Percentiles rank a stretch among this genome's conserved stretches.
These are phyloP conservation scores for Periplaneta americana DNA, from an alignment of 1,140 invertebrate species.

Conservation along the genomic window DNA sequence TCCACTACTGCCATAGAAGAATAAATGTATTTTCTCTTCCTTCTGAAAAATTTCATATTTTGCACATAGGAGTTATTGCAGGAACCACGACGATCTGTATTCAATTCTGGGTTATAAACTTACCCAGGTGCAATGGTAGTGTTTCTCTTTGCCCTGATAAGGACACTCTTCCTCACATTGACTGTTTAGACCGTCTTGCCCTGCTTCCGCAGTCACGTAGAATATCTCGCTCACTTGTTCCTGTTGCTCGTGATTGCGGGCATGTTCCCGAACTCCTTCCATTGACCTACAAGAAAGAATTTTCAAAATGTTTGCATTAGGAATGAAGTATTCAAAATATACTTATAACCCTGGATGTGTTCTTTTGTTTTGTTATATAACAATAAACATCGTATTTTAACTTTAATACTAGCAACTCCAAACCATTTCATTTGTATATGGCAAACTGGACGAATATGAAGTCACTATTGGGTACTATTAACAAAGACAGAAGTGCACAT, in stretches of 20 bases:
- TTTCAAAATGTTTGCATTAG: background rate
- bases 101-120: too few species aligned
- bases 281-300: conserved; percentile 50
- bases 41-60: too few species aligned
- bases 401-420: too few species aligned
- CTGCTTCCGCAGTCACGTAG: conserved; percentile 53
- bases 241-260: conserved; percentile 80
- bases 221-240: conserved; percentile 77
- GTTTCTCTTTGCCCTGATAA: conserved; percentile 67
- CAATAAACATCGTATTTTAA: background rate
- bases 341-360: background rate
- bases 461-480: too few species aligned
- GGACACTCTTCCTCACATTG: conserved; percentile 64
- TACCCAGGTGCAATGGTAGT: conserved; percentile 83
- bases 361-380: background rate
- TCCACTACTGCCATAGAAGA: too few species aligned
- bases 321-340: background rate
- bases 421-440: too few species aligned
- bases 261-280: conserved; percentile 77
- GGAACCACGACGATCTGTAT: too few species aligned
- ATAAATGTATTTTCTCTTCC: too few species aligned
- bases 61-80: too few species aligned
- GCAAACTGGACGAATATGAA: too few species aligned
- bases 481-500: too few species aligned
- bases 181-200: conserved; percentile 45